These are phyloP conservation scores for Limnephilus marmoratus DNA, from an alignment of 2,888 invertebrate species.

Conservation along the genomic window DNA sequence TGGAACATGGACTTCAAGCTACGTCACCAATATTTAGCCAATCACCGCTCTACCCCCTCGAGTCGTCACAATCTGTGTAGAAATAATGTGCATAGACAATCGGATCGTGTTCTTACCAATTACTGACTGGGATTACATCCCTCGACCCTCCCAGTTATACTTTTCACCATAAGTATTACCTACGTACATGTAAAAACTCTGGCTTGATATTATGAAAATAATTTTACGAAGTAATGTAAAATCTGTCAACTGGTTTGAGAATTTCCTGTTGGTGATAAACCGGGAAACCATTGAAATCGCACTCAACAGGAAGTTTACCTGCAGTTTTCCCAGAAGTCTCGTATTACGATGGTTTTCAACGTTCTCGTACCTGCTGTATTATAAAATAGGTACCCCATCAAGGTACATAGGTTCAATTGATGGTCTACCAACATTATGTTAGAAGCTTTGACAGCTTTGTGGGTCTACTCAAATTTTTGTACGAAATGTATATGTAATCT, in stretches of 20 bases:
- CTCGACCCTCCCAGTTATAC: background rate
- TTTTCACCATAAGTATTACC: too few species aligned
- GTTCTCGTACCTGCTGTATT: background rate
- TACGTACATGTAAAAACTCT: background rate
- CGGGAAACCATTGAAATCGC: background rate
- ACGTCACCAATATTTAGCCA: too few species aligned
- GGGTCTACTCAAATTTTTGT: too few species aligned
- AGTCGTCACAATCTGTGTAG: background rate
- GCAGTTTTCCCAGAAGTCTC: background rate
- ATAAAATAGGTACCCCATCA: background rate
- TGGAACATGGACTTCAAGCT: too few species aligned
- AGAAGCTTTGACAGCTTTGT: too few species aligned
- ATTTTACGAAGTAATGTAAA: background rate
- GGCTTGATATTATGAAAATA: background rate
- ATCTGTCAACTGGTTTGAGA: background rate
- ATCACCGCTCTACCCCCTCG: too few species aligned
- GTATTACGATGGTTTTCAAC: background rate
- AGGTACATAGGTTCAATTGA: background rate
- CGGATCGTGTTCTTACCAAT: background rate
- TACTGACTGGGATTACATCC: background rate
- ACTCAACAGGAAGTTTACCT: background rate
- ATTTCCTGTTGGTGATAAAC: background rate
- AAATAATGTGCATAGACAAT: background rate
- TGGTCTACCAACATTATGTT: background rate
- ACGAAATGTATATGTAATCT: too few species aligned